Base-by-base conservation (phyloP, 2,888 invertebrate species). In the Lithophane ornitopus region DNA sequence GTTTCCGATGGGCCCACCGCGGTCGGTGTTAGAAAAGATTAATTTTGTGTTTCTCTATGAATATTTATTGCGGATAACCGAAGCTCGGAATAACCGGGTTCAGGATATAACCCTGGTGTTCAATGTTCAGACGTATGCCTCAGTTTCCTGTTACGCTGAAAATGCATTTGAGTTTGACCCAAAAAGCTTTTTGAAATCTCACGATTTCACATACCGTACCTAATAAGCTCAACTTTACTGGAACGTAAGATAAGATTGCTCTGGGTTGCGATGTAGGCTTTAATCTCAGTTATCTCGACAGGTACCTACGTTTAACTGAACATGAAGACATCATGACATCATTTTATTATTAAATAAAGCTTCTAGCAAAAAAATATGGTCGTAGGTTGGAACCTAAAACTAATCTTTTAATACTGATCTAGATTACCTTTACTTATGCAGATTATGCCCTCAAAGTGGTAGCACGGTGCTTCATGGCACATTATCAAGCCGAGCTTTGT, bases 1-100 rank as follows among this genome's bases (percentile, higher is more conserved):
- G 85, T 81, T 82, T 82, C 77, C 87, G 81, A 87, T 82, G 85
- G 86, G 79, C 80, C 80, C 69, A 63, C 71, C 59, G 73, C 82
- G 82, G 84, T 70, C 74, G 68, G 77, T 69, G 83, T 83, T 82
- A 79, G 87, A 87, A 85, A 85, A 87, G 78, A 87, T 87, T 87
- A 87, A 87, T 87, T 87, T 87, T 80, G 77, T 86, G 76, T 85
- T 87, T 83, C 78, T 81, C 75, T 80, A 87, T 87, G 86, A 86
- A 87, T 87, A 87, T 87, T 85, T 85, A 87, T 85, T 77, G 73
- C 76, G 78, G 78, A 63, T 76, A 78, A 74, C 85, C 74, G 71
- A 68, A 77, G 61, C 71, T 56, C 65, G 74, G 70, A 66, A 74
- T 80, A 81, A 71, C 46, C 69, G 69, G 80, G 68, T 73, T 75